phyloP scores from a whole-genome alignment of 1,140 invertebrate genomes.

The Drosophila bocki region DNA sequence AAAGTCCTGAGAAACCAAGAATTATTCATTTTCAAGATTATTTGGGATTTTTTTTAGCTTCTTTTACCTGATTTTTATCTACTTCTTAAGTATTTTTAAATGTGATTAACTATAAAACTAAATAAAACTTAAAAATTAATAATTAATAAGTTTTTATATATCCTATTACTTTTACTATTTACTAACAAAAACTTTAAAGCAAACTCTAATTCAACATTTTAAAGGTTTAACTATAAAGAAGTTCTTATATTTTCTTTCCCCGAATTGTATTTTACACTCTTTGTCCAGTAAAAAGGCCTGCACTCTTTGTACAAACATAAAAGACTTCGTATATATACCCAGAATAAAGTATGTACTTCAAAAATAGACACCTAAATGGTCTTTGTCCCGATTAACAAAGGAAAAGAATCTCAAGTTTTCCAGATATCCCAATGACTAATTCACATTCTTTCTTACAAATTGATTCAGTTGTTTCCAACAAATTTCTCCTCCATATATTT shows the following conservation, averaged over 20 bases:
- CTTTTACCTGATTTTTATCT: background rate
- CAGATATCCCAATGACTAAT: slow-evolving; percentile 11
- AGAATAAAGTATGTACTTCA: background rate
- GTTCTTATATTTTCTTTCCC: background rate
- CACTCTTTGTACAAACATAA: slow-evolving; percentile 8
- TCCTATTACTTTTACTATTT: no score
- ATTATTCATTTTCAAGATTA: background rate
- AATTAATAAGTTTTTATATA: no score
- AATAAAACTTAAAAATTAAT: no score
- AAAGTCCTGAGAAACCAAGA: background rate
- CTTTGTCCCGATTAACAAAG: slow-evolving; percentile 19
- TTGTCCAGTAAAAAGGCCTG: no score
- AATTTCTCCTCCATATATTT: background rate
- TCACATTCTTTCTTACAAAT: slow-evolving; percentile 11
- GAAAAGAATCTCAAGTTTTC: slow-evolving; percentile 4
- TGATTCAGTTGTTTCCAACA: background rate
- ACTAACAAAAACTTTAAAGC: no score
- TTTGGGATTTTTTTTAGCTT: background rate
- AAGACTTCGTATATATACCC: background rate
- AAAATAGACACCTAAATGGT: background rate
- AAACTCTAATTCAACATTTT: no score
- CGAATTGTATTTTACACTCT: background rate
- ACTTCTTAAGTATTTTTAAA: background rate
- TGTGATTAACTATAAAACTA: no score
- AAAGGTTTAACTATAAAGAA: no score